Evolutionary conservation across 2,888 invertebrate genomes (phyloP).

Genomic region (Drosophila melanocephala): DNA sequence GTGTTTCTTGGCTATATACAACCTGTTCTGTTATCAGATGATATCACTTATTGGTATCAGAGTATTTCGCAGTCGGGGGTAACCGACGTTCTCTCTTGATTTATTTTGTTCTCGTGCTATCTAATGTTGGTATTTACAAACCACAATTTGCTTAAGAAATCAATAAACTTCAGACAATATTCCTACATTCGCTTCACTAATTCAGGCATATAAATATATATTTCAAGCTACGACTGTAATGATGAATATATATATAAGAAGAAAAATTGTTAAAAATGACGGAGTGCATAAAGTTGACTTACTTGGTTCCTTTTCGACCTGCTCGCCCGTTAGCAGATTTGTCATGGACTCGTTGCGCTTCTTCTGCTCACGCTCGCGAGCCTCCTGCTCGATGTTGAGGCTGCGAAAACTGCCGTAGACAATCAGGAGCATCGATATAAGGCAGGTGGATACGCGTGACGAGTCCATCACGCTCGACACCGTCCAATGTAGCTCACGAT

Average conservation of each 20-base stretch:
- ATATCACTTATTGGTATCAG: neutral
- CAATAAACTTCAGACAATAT: neutral
- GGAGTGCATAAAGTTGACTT: constrained; percentile 62
- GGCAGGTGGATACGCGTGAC: constrained; percentile 97
- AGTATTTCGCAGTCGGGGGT: neutral
- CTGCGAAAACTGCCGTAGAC: constrained; percentile 99
- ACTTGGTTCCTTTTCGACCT: constrained; percentile 86
- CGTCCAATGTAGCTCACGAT: constrained; percentile 92
- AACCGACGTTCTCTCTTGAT: neutral
- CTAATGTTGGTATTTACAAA: neutral
- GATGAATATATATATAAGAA: neutral
- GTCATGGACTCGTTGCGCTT: constrained; percentile 88
- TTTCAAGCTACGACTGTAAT: neutral
- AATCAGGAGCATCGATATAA: constrained; percentile 98
- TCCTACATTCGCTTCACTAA: neutral
- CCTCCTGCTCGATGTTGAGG: constrained; percentile 97
- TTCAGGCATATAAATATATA: neutral
- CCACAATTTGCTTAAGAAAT: neutral
- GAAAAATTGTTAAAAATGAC: neutral
- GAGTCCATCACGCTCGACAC: constrained; percentile 97
- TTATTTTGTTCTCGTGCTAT: neutral
- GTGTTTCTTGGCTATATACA: neutral
- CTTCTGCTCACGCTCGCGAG: constrained; percentile 92
- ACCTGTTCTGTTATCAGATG: neutral
- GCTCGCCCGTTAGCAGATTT: constrained; percentile 85